phyloP scores from a whole-genome alignment of 2,888 invertebrate species.

The Cheilosia soror region DNA sequence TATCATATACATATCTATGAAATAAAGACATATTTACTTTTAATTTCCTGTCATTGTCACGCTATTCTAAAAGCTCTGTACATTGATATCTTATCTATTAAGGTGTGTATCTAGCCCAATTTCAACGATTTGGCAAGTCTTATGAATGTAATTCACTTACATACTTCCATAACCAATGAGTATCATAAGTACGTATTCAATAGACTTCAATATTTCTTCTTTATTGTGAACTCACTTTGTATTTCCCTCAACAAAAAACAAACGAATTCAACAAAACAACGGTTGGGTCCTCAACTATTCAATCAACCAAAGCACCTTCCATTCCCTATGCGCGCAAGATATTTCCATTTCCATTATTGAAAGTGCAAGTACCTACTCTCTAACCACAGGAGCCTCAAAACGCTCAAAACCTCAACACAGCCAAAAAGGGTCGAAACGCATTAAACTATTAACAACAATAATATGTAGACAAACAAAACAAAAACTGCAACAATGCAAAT shows the following conservation, averaged over 20 bases:
- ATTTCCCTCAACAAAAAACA: not conserved
- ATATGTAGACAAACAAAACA: conserved; percentile 41
- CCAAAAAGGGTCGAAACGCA: conserved; percentile 65
- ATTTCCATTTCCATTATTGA: conserved; percentile 36
- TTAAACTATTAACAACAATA: conserved; percentile 62
- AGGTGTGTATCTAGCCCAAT: no score
- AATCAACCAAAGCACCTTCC: conserved; percentile 1
- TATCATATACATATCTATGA: no score
- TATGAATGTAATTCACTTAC: no score
- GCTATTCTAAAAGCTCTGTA: no score
- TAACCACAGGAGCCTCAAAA: conserved; percentile 29
- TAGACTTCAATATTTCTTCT: no score
- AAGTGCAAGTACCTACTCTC: conserved; percentile 57
- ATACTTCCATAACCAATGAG: no score
- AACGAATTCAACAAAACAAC: not conserved
- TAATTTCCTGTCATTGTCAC: no score
- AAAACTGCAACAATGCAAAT: conserved; percentile 73
- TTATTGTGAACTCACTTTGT: no score
- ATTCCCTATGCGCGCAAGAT: not conserved
- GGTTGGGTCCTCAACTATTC: conserved; percentile 1
- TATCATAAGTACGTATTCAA: no score
- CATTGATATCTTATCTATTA: no score
- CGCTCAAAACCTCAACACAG: not conserved
- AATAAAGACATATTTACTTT: no score
- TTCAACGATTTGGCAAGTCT: no score